Percentiles rank a stretch among this genome's conserved stretches.
phyloP scores from a whole-genome alignment of 2,113 vertebrate species.

The Cephalopterus ornatus region DNA sequence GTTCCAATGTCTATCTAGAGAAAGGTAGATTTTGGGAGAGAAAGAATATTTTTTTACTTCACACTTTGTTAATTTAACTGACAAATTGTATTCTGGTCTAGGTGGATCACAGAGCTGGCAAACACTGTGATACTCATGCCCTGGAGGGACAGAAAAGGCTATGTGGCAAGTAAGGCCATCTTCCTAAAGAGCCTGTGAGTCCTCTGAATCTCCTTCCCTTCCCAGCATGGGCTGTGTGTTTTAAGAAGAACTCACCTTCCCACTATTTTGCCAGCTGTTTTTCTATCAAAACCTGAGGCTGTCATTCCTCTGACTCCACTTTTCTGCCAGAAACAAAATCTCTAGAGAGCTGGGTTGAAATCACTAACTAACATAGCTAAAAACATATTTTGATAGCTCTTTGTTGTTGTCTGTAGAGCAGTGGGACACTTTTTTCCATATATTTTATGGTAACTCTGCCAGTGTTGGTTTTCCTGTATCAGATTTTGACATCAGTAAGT shows the following conservation, averaged over 20 bases:
- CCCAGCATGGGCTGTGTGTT: not conserved
- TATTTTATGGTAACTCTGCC: not conserved
- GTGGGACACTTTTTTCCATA: not conserved
- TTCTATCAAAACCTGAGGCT: not conserved
- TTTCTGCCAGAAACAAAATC: not conserved
- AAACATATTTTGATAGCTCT: not conserved
- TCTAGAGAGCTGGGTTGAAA: not conserved
- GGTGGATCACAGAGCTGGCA: not conserved
- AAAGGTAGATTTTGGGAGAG: not conserved
- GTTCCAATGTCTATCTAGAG: not conserved
- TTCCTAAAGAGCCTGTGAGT: not conserved
- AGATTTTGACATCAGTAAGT: not conserved
- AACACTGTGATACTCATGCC: not conserved
- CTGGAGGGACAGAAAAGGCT: not conserved
- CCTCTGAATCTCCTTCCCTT: not conserved
- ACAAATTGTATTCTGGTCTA: not conserved
- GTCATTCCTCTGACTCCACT: not conserved
- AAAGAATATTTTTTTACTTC: not conserved
- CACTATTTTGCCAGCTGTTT: not conserved
- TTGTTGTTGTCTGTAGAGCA: not conserved
- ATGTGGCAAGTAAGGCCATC: not conserved
- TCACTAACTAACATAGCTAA: not conserved
- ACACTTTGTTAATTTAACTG: not conserved
- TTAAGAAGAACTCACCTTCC: not conserved
- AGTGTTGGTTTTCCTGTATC: not conserved